A percentile compares a stretch with the other conserved stretches of the same genome.
Evolutionary conservation across 2,888 invertebrate genomes (phyloP).

Genomic region (Papilio demoleus): DNA sequence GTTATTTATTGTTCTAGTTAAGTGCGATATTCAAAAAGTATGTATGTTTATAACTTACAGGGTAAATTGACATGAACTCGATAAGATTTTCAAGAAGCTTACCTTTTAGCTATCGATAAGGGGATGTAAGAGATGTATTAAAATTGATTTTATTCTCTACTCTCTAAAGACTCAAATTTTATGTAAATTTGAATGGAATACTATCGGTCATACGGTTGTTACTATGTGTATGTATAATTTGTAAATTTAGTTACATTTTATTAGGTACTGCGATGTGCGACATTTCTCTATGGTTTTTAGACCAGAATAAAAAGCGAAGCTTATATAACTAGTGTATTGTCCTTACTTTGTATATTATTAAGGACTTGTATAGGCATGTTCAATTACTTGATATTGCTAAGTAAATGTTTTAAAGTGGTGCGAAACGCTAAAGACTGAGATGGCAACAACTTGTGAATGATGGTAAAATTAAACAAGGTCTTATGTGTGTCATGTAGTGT

Average conservation of each 20-base stretch:
- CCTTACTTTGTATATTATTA: constrained; percentile 18
- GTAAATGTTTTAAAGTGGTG: constrained; percentile 44
- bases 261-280: constrained; percentile 9
- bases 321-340: constrained; percentile 25
- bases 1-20: constrained; percentile 64
- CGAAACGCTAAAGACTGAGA: constrained; percentile 74
- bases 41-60: constrained; percentile 73
- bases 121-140: constrained; percentile 30
- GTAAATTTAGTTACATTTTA: constrained; percentile 32
- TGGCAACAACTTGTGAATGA: constrained; percentile 78
- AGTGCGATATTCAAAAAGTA: constrained; percentile 59
- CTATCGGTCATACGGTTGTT: constrained; percentile 32
- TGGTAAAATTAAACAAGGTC: constrained; percentile 61
- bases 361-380: constrained; percentile 29
- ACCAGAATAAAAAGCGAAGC: constrained; percentile 27
- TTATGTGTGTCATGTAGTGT: constrained; percentile 68
- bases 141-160: constrained; percentile 29
- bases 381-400: constrained; percentile 31
- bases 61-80: constrained; percentile 68
- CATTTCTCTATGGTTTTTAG: constrained; percentile 24
- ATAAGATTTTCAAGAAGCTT: constrained; percentile 55
- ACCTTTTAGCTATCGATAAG: constrained; percentile 42
- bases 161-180: constrained; percentile 32
- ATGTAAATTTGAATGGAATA: constrained; percentile 17
- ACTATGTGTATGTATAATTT: constrained; percentile 23